Evolutionary conservation across 2,797 vertebrate species (phyloP).

Genomic region (Leuciscus waleckii): DNA sequence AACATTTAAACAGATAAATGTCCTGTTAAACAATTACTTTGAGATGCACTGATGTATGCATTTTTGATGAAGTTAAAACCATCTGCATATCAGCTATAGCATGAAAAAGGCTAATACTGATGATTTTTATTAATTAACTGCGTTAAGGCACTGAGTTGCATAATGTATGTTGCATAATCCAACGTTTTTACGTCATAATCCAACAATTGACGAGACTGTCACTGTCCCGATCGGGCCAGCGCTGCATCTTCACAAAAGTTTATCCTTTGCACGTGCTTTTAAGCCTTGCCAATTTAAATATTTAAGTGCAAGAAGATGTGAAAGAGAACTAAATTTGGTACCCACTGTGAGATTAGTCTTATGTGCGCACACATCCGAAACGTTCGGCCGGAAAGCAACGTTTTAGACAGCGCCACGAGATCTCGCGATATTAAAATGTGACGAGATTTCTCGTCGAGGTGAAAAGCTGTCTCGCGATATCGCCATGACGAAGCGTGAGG

Average conservation of each 20-base stretch:
- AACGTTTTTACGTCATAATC: background rate
- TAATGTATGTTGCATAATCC: background rate
- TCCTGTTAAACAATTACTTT: background rate
- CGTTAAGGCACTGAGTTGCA: background rate
- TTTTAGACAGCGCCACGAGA: too few species aligned
- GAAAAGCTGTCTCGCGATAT: too few species aligned
- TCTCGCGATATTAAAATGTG: too few species aligned
- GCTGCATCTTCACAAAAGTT: background rate
- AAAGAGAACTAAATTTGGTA: background rate
- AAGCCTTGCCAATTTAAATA: background rate
- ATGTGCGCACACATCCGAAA: too few species aligned
- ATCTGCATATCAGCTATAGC: background rate
- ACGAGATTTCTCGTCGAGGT: too few species aligned
- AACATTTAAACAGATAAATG: constrained; percentile 2
- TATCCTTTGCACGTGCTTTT: background rate
- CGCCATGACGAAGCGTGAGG: too few species aligned
- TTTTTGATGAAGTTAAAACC: background rate
- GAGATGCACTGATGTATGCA: background rate
- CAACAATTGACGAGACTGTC: background rate
- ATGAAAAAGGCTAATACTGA: background rate
- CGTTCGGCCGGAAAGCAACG: too few species aligned
- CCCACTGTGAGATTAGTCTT: too few species aligned
- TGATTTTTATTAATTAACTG: background rate
- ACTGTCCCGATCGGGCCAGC: background rate
- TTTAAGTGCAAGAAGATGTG: background rate